Evolutionary conservation across 2,113 vertebrate species (phyloP), one percentile per base, ranked within the genome.

Genomic region (Antechinus flavipes): DNA sequence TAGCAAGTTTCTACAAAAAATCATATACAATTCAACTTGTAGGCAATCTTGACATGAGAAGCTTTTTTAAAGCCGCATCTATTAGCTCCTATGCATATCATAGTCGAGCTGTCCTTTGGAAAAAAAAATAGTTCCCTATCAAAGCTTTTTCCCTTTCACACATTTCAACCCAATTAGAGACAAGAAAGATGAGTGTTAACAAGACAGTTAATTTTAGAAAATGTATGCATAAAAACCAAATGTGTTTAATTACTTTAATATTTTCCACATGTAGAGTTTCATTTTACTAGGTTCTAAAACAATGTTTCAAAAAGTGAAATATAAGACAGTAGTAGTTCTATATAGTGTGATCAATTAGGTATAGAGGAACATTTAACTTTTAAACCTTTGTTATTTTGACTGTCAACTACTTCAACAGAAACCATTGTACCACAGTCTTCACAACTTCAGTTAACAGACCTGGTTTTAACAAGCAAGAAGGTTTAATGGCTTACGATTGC

Each of bases 81-180:
- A 97, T 93, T 93, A 97, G 56, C 24, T 97, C 94, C 53, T 95
- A 90, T 95, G 91, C 90, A 90, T 93, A 97, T 94, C 96, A 91
- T 52, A 97, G 95, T 96, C 93, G 95, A 98, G 93, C 54, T n/a
- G 58, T 93, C 97, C 94, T 98, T 97, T 98, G 97, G 98, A 98
- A 99, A 52, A 42, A 52, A 56, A 84, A 98, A 98, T 50, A 98
- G 96, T 95, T 98, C 93, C 94, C 54, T 96, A 98, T 98, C 98
- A 98, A 98, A 98, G 94, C 97, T 96, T 96, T 97, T 97, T 98
- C 96, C 95, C 97, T 98, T 98, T 99, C 98, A 98, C 98, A 99
- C 98, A 98, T 99, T 99, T 99, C 98, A 99, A 98, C 98, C 98
- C 98, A 99, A 99, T 99, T 99, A 99, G 98, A 99, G 98, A 98